Evolutionary conservation across 53 echinoderm and acorn worm genomes (phyloP).

Genomic region (Mesocentrotus franciscanus): DNA sequence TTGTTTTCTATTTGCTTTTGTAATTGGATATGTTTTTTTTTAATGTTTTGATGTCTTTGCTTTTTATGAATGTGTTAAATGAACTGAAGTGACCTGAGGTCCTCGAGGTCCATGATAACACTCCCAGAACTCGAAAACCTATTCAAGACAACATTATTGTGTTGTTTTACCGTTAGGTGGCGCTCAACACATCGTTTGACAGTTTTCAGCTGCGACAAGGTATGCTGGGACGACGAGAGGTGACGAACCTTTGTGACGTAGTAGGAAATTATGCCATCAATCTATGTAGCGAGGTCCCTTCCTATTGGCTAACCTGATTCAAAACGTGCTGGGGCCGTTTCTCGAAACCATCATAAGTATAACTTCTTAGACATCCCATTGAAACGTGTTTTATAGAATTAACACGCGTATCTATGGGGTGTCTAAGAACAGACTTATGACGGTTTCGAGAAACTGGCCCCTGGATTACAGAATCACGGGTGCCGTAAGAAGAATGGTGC

Average conservation of each 20-base stretch:
- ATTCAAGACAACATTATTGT: background rate
- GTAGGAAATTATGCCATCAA: slow-evolving; percentile 55
- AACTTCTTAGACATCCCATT: too few relatives aligned
- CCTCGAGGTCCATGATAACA: too few relatives aligned
- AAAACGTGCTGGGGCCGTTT: background rate
- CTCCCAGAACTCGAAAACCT: too few relatives aligned
- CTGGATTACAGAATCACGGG: too few relatives aligned
- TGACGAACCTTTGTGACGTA: slow-evolving; percentile 43
- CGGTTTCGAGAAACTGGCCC: too few relatives aligned
- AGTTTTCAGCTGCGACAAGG: slow-evolving; percentile 32
- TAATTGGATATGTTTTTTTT: background rate
- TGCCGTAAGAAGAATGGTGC: background rate
- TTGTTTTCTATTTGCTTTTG: background rate
- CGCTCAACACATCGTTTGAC: slow-evolving; percentile 25
- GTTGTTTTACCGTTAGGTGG: slow-evolving; percentile 27
- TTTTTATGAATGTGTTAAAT: too few relatives aligned
- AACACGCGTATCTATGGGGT: too few relatives aligned
- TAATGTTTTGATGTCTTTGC: too few relatives aligned
- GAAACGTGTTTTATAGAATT: too few relatives aligned
- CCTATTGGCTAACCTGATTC: slow-evolving; percentile 44
- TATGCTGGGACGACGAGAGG: slow-evolving; percentile 5
- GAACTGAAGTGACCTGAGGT: too few relatives aligned
- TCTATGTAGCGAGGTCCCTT: slow-evolving; percentile 59
- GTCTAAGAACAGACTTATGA: too few relatives aligned
- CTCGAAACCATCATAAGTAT: too few relatives aligned